Evolutionary conservation across 2,797 vertebrate genomes (phyloP), one percentile per base, ranked within the genome.

Genomic region (Onychomys leucogaster): DNA sequence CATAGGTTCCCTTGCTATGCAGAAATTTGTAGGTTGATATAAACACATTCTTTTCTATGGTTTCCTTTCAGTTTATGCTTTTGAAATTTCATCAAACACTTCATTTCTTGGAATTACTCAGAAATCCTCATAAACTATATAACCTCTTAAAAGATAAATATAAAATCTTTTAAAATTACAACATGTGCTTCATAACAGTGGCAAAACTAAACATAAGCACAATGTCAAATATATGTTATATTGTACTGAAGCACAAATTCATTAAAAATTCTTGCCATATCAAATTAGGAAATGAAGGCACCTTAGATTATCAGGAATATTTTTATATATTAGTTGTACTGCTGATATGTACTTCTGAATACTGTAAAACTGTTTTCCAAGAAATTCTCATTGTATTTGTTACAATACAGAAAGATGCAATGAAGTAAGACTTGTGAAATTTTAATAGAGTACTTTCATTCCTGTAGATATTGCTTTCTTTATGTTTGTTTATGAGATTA

Each of bases 271-370:
- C 14, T 88, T 9, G 2, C 10, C 84, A 89, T 81, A 21, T 49
- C 52, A 94, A 67, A 80, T 65, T 94, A 76, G 41, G 7, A 91
- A 91, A 84, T 27, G 34, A 96, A 92, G 32, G 27, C 7, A 94
- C 21, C 23, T 17, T 16, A 41, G 25, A 89, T 89, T 32, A 73
- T 7, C 6, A 83, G 59, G 13, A 67, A 13, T 2, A 67, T 65
- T 49, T 81, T 46, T 78, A 37, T 69, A 73, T 49, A 52, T 61
- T 1, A 27, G n/a, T 41, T 85, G 57, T 86, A 89, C 12, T 25
- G 73, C 78, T 34, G 67, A 87, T 75, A n/a, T 67, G 59, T 27
- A 41, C 3, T 61, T 65, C 1, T 77, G 32, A 63, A 67, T 17
- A 65, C 14, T 82, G 0, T 9, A 89, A 76, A 78, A 41, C 23